Conservation (phyloP, 2,113 vertebrate species). For the Alligator mississippiensis region DNA sequence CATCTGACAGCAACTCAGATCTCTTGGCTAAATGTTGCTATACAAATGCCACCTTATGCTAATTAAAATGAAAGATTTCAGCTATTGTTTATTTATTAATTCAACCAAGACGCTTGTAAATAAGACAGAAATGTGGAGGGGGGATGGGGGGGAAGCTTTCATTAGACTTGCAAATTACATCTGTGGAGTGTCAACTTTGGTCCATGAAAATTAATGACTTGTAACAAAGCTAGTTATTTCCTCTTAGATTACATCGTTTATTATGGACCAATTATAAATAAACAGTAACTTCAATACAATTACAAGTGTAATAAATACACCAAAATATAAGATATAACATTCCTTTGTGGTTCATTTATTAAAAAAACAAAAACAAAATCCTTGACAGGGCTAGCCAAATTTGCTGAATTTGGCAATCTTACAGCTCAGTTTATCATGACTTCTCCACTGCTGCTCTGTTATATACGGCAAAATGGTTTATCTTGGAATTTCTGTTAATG, state of each 20-base stretch:
- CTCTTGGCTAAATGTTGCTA: conserved; percentile 52
- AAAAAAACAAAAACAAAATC: not conserved
- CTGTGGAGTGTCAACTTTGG: conserved; percentile 27
- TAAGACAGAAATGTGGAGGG: conserved; percentile 52
- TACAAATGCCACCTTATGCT: conserved; percentile 60
- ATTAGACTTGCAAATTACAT: conserved; percentile 72
- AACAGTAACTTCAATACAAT: conserved; percentile 42
- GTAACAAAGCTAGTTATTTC: conserved; percentile 48
- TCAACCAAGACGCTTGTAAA: conserved; percentile 63
- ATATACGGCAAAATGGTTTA: not conserved
- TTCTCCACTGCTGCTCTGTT: not conserved
- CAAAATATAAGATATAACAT: not conserved
- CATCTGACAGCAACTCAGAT: conserved; percentile 27
- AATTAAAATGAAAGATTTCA: conserved; percentile 73
- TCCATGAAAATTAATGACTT: conserved; percentile 65
- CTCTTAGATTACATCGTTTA: conserved; percentile 30
- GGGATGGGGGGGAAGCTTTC: not conserved
- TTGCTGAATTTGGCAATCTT: not conserved
- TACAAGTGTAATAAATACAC: conserved; percentile 2
- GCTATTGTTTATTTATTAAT: conserved; percentile 73
- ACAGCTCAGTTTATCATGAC: not conserved
- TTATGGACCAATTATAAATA: conserved; percentile 52
- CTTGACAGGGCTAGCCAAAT: not conserved
- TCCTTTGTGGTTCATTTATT: not conserved
- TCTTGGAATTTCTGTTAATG: not conserved